Conservation (phyloP, 2,113 vertebrate genomes). For the Hypanus sabinus region DNA sequence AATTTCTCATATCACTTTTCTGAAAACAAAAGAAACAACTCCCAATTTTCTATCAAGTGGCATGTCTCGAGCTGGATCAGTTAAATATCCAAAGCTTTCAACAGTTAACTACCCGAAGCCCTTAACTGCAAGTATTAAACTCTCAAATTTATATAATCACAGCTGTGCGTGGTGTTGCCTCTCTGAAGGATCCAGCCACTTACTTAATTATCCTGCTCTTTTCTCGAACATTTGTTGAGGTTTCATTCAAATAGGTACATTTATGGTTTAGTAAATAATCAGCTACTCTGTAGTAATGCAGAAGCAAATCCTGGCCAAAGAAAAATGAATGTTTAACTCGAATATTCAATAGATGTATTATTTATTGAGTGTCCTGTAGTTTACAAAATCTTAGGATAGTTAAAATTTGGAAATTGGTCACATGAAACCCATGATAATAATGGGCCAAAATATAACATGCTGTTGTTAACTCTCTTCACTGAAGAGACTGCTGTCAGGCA, state of each 20-base stretch:
- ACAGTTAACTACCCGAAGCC: background rate
- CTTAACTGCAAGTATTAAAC: background rate
- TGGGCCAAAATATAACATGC: background rate
- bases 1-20: background rate
- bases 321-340: background rate
- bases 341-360: background rate
- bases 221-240: background rate
- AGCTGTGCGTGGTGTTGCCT: background rate
- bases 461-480: constrained; percentile 5
- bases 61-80: background rate
- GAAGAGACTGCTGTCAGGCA: background rate
- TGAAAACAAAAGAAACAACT: background rate
- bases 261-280: background rate
- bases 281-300: background rate
- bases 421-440: background rate
- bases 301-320: background rate
- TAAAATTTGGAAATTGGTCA: background rate
- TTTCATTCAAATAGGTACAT: too few relatives aligned
- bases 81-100: background rate
- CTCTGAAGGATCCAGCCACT: background rate
- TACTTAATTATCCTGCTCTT: background rate
- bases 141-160: background rate
- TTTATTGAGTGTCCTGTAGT: background rate
- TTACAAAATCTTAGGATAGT: background rate
- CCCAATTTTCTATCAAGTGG: background rate